These are phyloP conservation scores for Dyspetes luteomarginatus DNA, from an alignment of 2,888 invertebrate species.

Conservation along the genomic window DNA sequence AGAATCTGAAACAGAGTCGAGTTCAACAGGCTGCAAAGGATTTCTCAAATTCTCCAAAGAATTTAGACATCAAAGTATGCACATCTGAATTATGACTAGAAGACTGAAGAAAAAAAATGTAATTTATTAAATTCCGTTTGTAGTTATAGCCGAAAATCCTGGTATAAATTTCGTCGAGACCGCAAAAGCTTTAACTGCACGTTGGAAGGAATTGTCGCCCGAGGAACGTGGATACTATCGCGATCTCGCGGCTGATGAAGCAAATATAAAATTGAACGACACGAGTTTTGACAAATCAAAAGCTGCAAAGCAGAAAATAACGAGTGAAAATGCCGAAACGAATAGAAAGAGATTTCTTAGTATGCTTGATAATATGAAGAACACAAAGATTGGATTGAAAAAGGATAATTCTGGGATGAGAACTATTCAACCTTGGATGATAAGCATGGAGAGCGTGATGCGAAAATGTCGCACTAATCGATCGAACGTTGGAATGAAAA, in stretches of 20 bases:
- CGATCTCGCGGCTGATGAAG: constrained; percentile 71
- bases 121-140: constrained; percentile 42
- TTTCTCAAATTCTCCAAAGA: constrained; percentile 2
- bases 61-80: background rate
- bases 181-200: constrained; percentile 78
- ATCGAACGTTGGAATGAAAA: background rate
- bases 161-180: constrained; percentile 79
- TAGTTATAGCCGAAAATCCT: constrained; percentile 77
- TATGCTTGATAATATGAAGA: constrained; percentile 76
- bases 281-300: constrained; percentile 7
- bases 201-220: constrained; percentile 80
- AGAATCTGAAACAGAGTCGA: background rate
- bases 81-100: background rate
- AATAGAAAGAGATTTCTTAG: constrained; percentile 75
- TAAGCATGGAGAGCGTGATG: constrained; percentile 70
- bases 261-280: constrained; percentile 61
- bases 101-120: background rate
- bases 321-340: constrained; percentile 62
- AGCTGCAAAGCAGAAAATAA: constrained; percentile 37
- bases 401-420: constrained; percentile 71
- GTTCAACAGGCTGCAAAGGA: constrained; percentile 12
- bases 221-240: constrained; percentile 81
- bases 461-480: constrained; percentile 66
- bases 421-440: constrained; percentile 73
- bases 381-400: constrained; percentile 64